phyloP scores from a whole-genome alignment of 2,888 invertebrate species.

The Leptopilina drosophilae region DNA sequence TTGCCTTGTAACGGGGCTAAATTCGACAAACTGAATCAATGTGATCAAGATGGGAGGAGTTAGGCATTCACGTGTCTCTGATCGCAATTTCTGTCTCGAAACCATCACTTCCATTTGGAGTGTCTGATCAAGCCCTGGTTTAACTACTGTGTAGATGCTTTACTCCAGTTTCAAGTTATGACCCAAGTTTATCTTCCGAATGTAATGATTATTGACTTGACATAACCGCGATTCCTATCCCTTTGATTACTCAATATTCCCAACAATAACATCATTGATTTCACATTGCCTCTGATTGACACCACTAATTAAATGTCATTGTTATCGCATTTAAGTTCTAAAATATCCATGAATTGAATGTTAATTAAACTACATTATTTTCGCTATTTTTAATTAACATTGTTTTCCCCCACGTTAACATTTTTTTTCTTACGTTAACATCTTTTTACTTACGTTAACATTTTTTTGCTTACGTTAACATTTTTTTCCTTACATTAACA shows the following conservation, averaged over 20 bases:
- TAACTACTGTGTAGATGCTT: constrained; percentile 12
- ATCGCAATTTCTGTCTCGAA: constrained; percentile 2
- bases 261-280: constrained; percentile 21
- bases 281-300: constrained; percentile 6
- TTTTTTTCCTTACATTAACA: too few relatives aligned
- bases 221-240: constrained; percentile 20
- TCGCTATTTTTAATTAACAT: too few relatives aligned
- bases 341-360: background rate
- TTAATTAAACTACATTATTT: background rate
- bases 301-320: constrained; percentile 19
- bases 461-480: background rate
- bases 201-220: constrained; percentile 1
- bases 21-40: constrained; percentile 33
- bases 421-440: background rate
- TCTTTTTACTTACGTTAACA: too few relatives aligned
- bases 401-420: too few relatives aligned
- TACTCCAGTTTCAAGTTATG: constrained; percentile 19
- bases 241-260: background rate
- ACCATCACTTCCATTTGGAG: constrained; percentile 23
- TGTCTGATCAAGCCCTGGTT: constrained; percentile 10
- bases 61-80: constrained; percentile 15
- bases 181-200: constrained; percentile 10
- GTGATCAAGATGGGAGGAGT: constrained; percentile 39
- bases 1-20: background rate
- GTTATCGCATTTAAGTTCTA: background rate